Base-by-base conservation (phyloP, 2,113 vertebrate genomes). In the Ageneiosus marmoratus region DNA sequence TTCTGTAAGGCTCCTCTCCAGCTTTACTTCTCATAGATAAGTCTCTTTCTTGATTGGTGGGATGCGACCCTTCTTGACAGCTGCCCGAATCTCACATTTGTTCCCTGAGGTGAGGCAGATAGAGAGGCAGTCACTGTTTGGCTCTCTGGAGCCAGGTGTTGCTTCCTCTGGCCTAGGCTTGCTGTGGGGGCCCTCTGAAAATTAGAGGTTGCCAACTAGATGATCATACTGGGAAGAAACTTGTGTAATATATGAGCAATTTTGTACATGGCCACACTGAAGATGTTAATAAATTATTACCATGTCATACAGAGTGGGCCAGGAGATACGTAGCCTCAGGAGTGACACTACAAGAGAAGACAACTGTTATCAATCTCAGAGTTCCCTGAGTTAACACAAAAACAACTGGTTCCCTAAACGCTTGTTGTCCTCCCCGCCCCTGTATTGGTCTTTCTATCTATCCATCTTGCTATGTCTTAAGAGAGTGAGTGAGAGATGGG, bases 121-220 rank as follows among this genome's bases (percentile, higher is more conserved):
- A 32, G 87, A 77, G 20, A 44, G 82, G 88, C 90, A 92, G 92
- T 91, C 89, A 84, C 56, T 86, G 77, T 89, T 79, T 84, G 88
- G 87, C 89, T 80, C 55, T 62, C 65, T 89, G 87, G 90, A 93
- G 90, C 94, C 94, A 94, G 94, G 94, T 94, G 94, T 94, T 93
- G 83, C 67, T 86, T 86, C 29, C 67, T 41, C 79, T 84, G 76
- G 67, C 67, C 87, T 89, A 93, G 94, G 89, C 94, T 92, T 94
- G 92, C 93, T 93, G 89, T 90, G 91, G 88, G 86, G 91, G 89
- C 89, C 88, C 83, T 88, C 88, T 83, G 86, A 90, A 95, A 94
- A 94, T 94, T 91, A 93, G 92, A 95, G 94, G 90, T 92, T 94
- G 89, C 83, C 79, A 88, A 91, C 87, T 75, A 86, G 89, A 90